phyloP scores from a whole-genome alignment of 1,140 invertebrate species.

The Pseudomyrmex flavicornis region DNA sequence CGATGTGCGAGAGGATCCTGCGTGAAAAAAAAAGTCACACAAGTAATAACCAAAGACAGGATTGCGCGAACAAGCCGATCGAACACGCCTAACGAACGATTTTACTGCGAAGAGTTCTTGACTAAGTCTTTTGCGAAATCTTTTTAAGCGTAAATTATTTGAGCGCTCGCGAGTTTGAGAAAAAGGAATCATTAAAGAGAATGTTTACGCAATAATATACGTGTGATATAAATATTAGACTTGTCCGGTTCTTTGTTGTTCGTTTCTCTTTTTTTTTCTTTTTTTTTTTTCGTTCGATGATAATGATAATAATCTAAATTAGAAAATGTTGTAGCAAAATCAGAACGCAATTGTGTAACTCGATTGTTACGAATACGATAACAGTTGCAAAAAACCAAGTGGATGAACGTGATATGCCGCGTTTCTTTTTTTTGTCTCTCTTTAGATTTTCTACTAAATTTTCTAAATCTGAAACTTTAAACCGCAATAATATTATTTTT shows the following conservation, averaged over 20 bases:
- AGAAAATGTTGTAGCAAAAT: constrained; percentile 19
- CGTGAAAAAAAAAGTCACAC: constrained; percentile 23
- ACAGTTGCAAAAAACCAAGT: constrained; percentile 19
- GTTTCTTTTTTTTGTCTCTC: background rate
- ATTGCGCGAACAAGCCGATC: constrained; percentile 36
- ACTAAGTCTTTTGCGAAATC: constrained; percentile 81
- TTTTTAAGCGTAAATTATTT: constrained; percentile 83
- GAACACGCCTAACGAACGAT: constrained; percentile 79
- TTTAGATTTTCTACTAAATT: background rate
- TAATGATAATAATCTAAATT: constrained; percentile 39
- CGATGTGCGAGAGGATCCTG: background rate
- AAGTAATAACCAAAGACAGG: no score
- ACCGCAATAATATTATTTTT: background rate
- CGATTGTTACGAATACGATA: constrained; percentile 29
- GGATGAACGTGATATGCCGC: constrained; percentile 21
- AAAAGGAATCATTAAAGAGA: constrained; percentile 28
- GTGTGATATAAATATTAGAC: constrained; percentile 52
- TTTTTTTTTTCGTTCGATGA: constrained; percentile 43
- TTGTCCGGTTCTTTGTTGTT: constrained; percentile 56
- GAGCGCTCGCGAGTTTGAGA: constrained; percentile 60
- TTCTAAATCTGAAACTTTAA: constrained; percentile 9
- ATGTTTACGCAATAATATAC: constrained; percentile 22
- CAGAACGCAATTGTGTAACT: background rate
- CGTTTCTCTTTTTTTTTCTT: constrained; percentile 52
- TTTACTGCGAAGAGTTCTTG: constrained; percentile 83